Evolutionary conservation across 2,113 vertebrate species (phyloP).

Genomic region (Sphyrna mokarran): DNA sequence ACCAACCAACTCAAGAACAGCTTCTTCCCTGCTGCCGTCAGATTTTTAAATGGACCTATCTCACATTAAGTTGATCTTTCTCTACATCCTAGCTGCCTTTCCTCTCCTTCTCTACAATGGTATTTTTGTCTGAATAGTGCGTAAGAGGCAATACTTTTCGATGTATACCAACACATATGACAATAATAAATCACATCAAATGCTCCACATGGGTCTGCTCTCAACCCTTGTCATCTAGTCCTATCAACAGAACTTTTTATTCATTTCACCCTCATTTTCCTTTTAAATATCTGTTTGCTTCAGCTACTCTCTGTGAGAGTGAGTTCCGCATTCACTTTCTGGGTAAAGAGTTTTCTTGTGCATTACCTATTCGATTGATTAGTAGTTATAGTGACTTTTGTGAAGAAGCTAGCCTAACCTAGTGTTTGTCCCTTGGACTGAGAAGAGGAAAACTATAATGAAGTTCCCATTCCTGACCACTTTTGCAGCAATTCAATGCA

Average conservation of each 20-base stretch:
- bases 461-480: neutral
- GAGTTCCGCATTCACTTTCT: neutral
- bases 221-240: neutral
- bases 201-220: neutral
- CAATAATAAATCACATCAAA: too few relatives aligned
- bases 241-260: neutral
- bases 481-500: neutral
- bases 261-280: neutral
- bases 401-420: neutral
- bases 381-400: neutral
- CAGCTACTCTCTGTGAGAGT: neutral
- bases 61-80: too few relatives aligned
- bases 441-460: neutral
- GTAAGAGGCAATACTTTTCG: too few relatives aligned
- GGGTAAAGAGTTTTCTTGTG: neutral
- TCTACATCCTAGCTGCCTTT: too few relatives aligned
- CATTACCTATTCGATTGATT: neutral
- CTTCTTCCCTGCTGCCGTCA: too few relatives aligned
- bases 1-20: too few relatives aligned
- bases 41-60: too few relatives aligned
- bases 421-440: neutral
- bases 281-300: neutral
- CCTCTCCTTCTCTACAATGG: too few relatives aligned
- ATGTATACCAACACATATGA: too few relatives aligned
- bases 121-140: too few relatives aligned